Evolutionary conservation across 2,888 invertebrate species (phyloP).

Genomic region (Cheilosia urbana): DNA sequence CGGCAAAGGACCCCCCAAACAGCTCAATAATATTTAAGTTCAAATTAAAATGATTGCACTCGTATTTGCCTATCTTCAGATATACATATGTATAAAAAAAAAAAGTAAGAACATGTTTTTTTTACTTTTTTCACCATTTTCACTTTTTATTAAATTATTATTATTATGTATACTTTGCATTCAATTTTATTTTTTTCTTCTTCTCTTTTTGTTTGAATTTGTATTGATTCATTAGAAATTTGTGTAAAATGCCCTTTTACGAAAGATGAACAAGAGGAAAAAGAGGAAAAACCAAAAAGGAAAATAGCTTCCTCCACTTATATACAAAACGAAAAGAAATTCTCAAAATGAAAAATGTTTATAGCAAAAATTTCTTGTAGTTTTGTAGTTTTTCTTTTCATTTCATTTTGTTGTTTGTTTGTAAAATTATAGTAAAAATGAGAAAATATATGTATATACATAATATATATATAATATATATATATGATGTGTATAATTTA

Average conservation of each 20-base stretch:
- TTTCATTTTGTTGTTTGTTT: constrained; percentile 29
- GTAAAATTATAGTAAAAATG: constrained; percentile 62
- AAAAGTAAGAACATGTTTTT: constrained; percentile 32
- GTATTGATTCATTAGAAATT: constrained; percentile 19
- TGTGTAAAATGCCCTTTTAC: neutral
- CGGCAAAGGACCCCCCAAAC: too few species aligned
- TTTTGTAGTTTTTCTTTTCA: constrained; percentile 18
- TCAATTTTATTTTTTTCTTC: constrained; percentile 52
- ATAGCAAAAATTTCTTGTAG: constrained; percentile 39
- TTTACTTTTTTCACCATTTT: constrained; percentile 45
- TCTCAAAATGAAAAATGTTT: constrained; percentile 34
- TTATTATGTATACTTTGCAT: constrained; percentile 43
- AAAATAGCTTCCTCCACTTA: constrained; percentile 45
- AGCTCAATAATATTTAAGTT: too few species aligned
- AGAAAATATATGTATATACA: constrained; percentile 59
- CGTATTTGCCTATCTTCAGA: too few species aligned
- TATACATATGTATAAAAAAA: too few species aligned
- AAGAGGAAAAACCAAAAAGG: constrained; percentile 48
- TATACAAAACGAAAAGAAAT: constrained; percentile 64
- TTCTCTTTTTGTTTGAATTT: constrained; percentile 1
- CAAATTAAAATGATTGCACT: too few species aligned
- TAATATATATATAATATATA: constrained; percentile 32
- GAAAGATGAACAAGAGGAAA: constrained; percentile 1
- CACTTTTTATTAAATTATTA: constrained; percentile 60
- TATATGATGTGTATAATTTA: constrained; percentile 58